Evolutionary conservation across 2,888 invertebrate species (phyloP).

Genomic region (Axea sp.): DNA sequence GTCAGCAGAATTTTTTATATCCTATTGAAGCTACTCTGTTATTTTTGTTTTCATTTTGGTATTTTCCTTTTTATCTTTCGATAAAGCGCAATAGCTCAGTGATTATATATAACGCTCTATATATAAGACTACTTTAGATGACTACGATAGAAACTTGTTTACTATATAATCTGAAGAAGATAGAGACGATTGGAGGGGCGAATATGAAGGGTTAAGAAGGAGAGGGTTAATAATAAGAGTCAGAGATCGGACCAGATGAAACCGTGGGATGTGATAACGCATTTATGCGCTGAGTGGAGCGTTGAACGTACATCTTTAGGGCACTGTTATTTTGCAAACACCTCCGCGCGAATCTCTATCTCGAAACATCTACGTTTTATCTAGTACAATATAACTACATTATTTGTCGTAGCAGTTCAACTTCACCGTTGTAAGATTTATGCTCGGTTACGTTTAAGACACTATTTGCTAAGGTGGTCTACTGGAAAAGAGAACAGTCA

Average conservation of each 20-base stretch:
- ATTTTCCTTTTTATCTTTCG: conserved; percentile 60
- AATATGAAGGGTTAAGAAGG: conserved; percentile 35
- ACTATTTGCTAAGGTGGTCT: conserved; percentile 59
- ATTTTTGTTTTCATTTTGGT: conserved; percentile 53
- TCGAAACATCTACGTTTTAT: conserved; percentile 62
- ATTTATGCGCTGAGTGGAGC: conserved; percentile 15
- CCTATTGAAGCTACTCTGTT: conserved; percentile 31
- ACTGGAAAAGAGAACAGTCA: conserved; percentile 61
- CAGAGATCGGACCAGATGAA: conserved; percentile 17
- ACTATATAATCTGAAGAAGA: conserved; percentile 67
- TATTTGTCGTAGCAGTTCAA: conserved; percentile 66
- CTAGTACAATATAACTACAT: conserved; percentile 62
- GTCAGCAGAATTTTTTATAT: conserved; percentile 39
- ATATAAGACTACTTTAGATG: conserved; percentile 73
- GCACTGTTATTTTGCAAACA: conserved; percentile 36
- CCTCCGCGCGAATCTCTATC: conserved; percentile 62
- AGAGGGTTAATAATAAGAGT: conserved; percentile 41
- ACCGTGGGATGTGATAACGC: conserved; percentile 13
- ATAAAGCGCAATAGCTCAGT: conserved; percentile 76
- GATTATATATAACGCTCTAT: conserved; percentile 77
- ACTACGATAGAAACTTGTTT: conserved; percentile 76
- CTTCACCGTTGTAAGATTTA: conserved; percentile 61
- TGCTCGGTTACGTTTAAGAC: conserved; percentile 57
- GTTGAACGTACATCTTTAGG: conserved; percentile 35
- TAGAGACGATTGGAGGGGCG: conserved; percentile 58